Conservation (phyloP, 2,797 vertebrate genomes). For the Melanotaenia nigrans region DNA sequence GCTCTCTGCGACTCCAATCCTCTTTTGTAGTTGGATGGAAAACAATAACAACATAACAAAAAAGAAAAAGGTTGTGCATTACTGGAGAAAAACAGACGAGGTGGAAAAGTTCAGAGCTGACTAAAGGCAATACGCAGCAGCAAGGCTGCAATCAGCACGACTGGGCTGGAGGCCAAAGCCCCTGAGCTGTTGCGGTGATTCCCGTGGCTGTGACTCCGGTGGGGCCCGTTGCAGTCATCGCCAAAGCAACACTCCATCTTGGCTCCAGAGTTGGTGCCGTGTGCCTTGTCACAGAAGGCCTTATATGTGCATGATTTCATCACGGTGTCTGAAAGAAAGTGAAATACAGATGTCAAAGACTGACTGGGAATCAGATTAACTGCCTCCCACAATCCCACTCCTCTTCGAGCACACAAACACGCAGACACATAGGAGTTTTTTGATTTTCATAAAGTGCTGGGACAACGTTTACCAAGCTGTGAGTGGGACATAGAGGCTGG, state of each 20-base stretch:
- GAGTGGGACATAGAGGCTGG: conserved; percentile 19
- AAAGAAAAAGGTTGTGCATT: conserved; percentile 14
- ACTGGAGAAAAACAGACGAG: conserved; percentile 5
- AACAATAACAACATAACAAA: conserved; percentile 12
- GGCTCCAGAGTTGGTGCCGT: conserved; percentile 72
- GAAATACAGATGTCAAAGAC: background rate
- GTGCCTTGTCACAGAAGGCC: conserved; percentile 87
- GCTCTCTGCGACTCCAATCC: conserved; percentile 12
- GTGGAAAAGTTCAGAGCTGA: conserved; percentile 57
- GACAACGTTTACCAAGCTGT: conserved; percentile 47
- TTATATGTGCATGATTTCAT: conserved; percentile 90
- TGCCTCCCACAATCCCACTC: background rate
- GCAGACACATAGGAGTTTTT: conserved; percentile 21
- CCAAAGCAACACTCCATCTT: conserved; percentile 87
- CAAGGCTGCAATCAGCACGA: conserved; percentile 67
- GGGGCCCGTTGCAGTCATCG: conserved; percentile 87
- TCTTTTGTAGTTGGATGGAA: conserved; percentile 10
- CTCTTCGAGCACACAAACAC: conserved; percentile 10
- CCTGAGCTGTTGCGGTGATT: conserved; percentile 39
- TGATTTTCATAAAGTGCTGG: conserved; percentile 41
- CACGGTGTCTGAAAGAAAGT: conserved; percentile 81
- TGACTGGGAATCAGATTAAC: conserved; percentile 39
- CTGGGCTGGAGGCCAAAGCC: conserved; percentile 48
- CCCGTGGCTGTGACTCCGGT: conserved; percentile 76
- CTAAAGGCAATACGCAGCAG: conserved; percentile 64